Conservation (phyloP, 2,797 vertebrate species). For the Poeciliopsis paucimaculata region DNA sequence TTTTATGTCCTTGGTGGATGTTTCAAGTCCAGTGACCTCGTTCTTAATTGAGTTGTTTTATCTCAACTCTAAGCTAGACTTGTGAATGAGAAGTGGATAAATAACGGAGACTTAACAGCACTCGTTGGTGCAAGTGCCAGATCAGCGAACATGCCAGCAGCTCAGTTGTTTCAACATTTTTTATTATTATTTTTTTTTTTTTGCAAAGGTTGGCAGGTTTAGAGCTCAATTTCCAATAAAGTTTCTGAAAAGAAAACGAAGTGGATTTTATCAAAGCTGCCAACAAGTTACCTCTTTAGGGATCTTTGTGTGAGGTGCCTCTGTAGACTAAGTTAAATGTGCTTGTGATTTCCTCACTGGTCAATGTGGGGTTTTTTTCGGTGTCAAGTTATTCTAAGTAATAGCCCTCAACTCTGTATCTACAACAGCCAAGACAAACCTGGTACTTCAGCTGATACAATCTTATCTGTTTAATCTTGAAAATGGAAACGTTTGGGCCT, state of each 20-base stretch:
- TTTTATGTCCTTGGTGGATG: slow-evolving; percentile 54
- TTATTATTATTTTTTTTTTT: slow-evolving; percentile 25
- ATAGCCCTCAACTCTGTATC: slow-evolving; percentile 56
- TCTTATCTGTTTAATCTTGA: slow-evolving; percentile 70
- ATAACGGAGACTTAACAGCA: slow-evolving; percentile 64
- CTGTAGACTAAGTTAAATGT: slow-evolving; percentile 51
- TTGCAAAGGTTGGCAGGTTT: slow-evolving; percentile 65
- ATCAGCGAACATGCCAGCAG: slow-evolving; percentile 57
- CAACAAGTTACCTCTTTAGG: slow-evolving; percentile 67
- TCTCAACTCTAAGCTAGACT: slow-evolving; percentile 45
- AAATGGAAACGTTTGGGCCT: slow-evolving; percentile 59
- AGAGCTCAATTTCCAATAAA: slow-evolving; percentile 67
- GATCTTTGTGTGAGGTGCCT: slow-evolving; percentile 66
- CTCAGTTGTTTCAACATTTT: slow-evolving; percentile 57
- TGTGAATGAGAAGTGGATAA: slow-evolving; percentile 66
- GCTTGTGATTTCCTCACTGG: slow-evolving; percentile 65
- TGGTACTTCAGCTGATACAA: slow-evolving; percentile 61
- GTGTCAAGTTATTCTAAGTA: slow-evolving; percentile 70
- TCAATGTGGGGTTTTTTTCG: slow-evolving; percentile 50
- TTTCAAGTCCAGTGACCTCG: slow-evolving; percentile 58
- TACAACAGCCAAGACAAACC: slow-evolving; percentile 61
- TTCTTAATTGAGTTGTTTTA: slow-evolving; percentile 39
- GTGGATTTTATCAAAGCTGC: slow-evolving; percentile 67
- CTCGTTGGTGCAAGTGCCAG: slow-evolving; percentile 50
- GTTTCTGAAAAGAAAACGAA: slow-evolving; percentile 52